phyloP scores from a whole-genome alignment of 1,140 invertebrate species.

The Drosophila prosaltans region DNA sequence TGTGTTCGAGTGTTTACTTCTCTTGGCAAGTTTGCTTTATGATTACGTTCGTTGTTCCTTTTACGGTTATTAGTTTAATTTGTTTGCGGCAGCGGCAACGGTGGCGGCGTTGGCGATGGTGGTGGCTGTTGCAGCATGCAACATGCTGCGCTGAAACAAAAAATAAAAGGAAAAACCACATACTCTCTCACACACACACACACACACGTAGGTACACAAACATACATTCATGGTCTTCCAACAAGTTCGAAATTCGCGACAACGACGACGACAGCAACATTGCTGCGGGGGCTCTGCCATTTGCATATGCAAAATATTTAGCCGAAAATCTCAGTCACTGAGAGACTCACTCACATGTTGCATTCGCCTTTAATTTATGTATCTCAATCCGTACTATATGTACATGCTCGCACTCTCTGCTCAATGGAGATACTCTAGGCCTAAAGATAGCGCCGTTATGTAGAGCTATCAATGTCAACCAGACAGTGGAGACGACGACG shows the following conservation, averaged over 20 bases:
- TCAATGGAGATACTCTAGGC: slow-evolving; percentile 17
- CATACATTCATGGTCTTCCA: slow-evolving; percentile 49
- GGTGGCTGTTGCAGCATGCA: slow-evolving; percentile 55
- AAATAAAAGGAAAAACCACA: slow-evolving; percentile 4
- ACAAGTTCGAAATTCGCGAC: slow-evolving; percentile 78
- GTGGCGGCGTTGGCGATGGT: slow-evolving; percentile 30
- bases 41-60: slow-evolving; percentile 62
- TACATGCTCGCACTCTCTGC: slow-evolving; percentile 45
- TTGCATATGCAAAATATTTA: slow-evolving; percentile 79
- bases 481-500: slow-evolving; percentile 23
- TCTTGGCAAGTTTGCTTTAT: slow-evolving; percentile 53
- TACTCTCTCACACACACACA: slow-evolving; percentile 4
- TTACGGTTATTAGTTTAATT: slow-evolving; percentile 81
- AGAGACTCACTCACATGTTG: slow-evolving; percentile 67
- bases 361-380: slow-evolving; percentile 71
- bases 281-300: slow-evolving; percentile 46
- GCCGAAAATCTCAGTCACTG: slow-evolving; percentile 64
- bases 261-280: slow-evolving; percentile 69
- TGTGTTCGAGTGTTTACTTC: slow-evolving; percentile 10
- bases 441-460: slow-evolving; percentile 43
- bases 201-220: background rate
- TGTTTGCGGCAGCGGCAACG: slow-evolving; percentile 50
- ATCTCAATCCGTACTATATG: slow-evolving; percentile 25
- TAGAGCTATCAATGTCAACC: slow-evolving; percentile 75
- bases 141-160: slow-evolving; percentile 58